A percentile compares a stretch with the other conserved stretches of the same genome.
These are phyloP conservation scores for Drosophila saltans DNA, from an alignment of 1,140 invertebrate species.

Conservation along the genomic window DNA sequence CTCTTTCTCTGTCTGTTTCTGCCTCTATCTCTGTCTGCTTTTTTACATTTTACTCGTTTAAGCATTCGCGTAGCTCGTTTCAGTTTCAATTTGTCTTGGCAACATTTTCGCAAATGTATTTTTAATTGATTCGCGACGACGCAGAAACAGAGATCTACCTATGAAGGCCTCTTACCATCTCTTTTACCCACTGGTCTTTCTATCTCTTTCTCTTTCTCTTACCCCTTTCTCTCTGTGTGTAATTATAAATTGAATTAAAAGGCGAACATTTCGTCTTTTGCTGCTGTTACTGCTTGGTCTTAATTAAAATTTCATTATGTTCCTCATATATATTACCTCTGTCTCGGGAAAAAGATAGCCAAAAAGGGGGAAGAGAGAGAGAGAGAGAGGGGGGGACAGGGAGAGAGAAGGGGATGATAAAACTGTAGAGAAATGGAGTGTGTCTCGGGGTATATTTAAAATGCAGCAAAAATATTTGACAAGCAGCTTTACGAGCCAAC, in stretches of 20 bases:
- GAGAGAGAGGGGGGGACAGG: neutral
- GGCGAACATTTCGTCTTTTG: conserved; percentile 65
- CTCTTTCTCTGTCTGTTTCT: neutral
- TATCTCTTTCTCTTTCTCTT: neutral
- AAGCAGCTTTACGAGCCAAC: conserved; percentile 72
- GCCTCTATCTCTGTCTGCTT: neutral
- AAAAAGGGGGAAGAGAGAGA: conserved; percentile 8
- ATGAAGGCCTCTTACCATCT: neutral
- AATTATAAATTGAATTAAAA: conserved; percentile 81
- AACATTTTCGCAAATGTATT: conserved; percentile 73
- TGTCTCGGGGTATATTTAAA: conserved; percentile 53
- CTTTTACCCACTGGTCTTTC: neutral
- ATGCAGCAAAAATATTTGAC: conserved; percentile 76
- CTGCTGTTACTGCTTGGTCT: conserved; percentile 63
- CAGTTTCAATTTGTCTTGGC: conserved; percentile 66
- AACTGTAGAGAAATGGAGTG: neutral
- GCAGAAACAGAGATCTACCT: conserved; percentile 24
- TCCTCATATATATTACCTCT: conserved; percentile 49
- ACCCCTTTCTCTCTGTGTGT: conserved; percentile 38
- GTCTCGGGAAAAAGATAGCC: neutral
- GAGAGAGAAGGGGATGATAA: neutral
- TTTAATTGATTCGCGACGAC: conserved; percentile 71
- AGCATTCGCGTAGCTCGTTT: conserved; percentile 60
- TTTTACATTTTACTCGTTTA: conserved; percentile 42
- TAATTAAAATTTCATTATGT: conserved; percentile 80